Percentiles rank a stretch among this genome's conserved stretches.
Evolutionary conservation across 2,113 vertebrate species (phyloP).

Genomic region (Neodon shergylaensis): DNA sequence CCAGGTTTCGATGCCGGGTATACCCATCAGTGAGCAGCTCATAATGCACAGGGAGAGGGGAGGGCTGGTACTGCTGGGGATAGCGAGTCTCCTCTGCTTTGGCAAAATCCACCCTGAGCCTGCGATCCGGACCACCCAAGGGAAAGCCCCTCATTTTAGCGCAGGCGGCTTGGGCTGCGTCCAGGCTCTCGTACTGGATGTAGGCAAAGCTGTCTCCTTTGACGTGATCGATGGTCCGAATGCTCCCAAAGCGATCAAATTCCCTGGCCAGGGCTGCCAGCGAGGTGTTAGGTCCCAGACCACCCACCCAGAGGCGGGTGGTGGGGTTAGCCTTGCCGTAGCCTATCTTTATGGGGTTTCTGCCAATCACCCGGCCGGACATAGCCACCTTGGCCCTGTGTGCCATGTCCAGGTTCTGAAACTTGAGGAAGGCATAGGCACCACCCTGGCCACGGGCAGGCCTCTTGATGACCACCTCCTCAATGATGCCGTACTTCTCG

Average conservation of each 20-base stretch:
- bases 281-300: constrained; percentile 93
- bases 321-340: constrained; percentile 98
- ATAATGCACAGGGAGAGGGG: constrained; percentile 90
- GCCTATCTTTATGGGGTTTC: constrained; percentile 97
- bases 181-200: constrained; percentile 97
- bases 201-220: constrained; percentile 98
- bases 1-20: constrained; percentile 91
- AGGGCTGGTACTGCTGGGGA: constrained; percentile 91
- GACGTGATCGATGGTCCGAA: constrained; percentile 96
- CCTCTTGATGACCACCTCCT: constrained; percentile 98
- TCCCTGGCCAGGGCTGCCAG: constrained; percentile 95
- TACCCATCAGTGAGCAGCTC: constrained; percentile 93
- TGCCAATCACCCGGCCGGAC: constrained; percentile 95
- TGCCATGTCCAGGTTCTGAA: constrained; percentile 99
- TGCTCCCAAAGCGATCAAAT: constrained; percentile 98
- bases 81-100: constrained; percentile 93
- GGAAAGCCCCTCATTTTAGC: constrained; percentile 98
- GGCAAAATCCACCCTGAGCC: constrained; percentile 97
- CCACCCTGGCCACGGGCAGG: constrained; percentile 94
- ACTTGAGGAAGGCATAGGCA: constrained; percentile 98
- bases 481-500: constrained; percentile 97
- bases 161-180: constrained; percentile 96
- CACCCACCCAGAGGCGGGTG: constrained; percentile 97
- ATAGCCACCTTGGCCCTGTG: constrained; percentile 98
- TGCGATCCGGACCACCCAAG: constrained; percentile 91